Percentiles rank a stretch among this genome's conserved stretches.
phyloP scores from a whole-genome alignment of 2,888 invertebrate species.

The Drosophila anomelani region DNA sequence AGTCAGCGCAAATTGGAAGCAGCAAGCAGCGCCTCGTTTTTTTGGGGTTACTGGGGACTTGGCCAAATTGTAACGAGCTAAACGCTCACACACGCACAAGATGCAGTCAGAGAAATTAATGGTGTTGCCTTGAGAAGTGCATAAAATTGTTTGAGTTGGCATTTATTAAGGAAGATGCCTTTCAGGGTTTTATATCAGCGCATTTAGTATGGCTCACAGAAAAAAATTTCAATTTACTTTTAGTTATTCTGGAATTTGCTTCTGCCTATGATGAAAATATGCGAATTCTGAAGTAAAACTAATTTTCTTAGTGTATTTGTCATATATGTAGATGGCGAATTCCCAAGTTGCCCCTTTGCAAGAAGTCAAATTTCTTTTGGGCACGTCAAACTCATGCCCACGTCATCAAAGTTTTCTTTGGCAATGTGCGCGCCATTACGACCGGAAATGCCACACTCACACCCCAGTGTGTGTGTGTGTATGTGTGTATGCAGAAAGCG shows the following conservation, averaged over 20 bases:
- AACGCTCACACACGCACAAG: slow-evolving; percentile 9
- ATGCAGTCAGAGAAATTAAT: background rate
- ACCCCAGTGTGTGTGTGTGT: slow-evolving; percentile 2
- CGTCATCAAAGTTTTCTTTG: slow-evolving; percentile 61
- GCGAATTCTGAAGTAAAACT: too few species aligned
- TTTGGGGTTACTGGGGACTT: slow-evolving; percentile 27
- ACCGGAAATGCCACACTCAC: slow-evolving; percentile 55
- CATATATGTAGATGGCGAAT: slow-evolving; percentile 10
- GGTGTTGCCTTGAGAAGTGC: background rate
- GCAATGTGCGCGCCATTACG: slow-evolving; percentile 57
- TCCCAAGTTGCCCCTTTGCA: slow-evolving; percentile 59
- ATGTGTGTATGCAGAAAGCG: slow-evolving; percentile 48
- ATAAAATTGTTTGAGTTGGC: background rate
- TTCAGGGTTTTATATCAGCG: background rate
- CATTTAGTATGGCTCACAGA: too few species aligned
- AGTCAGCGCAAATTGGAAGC: slow-evolving; percentile 64
- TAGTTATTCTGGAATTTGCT: background rate
- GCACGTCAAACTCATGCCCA: slow-evolving; percentile 57
- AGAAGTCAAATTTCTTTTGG: slow-evolving; percentile 66
- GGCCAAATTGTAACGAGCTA: slow-evolving; percentile 71
- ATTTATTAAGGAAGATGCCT: background rate
- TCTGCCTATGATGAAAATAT: background rate
- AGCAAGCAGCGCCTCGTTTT: slow-evolving; percentile 6
- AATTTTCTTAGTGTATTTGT: background rate
- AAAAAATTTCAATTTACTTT: background rate